Evolutionary conservation across 2,888 invertebrate genomes (phyloP).

Genomic region (Girardia tigrina): DNA sequence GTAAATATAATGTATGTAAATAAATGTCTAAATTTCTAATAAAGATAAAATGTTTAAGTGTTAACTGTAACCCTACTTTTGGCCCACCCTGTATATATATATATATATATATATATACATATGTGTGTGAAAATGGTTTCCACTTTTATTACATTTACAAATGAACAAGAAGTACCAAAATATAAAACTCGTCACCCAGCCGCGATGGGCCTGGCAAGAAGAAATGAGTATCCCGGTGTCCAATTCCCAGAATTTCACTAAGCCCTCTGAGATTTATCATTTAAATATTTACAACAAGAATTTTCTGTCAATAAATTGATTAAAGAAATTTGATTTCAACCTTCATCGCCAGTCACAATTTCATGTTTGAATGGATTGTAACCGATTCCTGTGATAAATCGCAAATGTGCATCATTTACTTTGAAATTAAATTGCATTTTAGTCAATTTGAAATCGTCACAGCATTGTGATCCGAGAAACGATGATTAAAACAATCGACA

Average conservation of each 20-base stretch:
- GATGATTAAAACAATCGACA: no score
- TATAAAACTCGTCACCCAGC: slow-evolving; percentile 49
- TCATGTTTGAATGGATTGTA: slow-evolving; percentile 8
- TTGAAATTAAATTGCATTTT: not conserved
- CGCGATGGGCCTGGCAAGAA: slow-evolving; percentile 44
- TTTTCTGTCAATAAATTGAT: no score
- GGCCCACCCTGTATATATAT: no score
- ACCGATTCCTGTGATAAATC: not conserved
- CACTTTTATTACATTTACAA: not conserved
- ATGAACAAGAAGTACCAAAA: slow-evolving; percentile 45
- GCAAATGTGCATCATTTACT: not conserved
- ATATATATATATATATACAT: no score
- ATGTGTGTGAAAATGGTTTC: no score
- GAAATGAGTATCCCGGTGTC: slow-evolving; percentile 44
- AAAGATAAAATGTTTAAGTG: no score
- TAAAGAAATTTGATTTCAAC: no score
- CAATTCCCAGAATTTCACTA: slow-evolving; percentile 46
- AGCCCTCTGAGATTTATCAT: slow-evolving; percentile 43
- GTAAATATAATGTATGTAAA: no score
- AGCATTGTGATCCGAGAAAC: no score
- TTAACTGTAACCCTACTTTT: no score
- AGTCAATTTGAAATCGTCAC: not conserved
- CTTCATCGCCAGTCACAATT: slow-evolving; percentile 10
- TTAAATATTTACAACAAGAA: not conserved
- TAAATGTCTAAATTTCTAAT: no score